Conservation (phyloP, 2,797 vertebrate genomes). For the Acrossocheilus fasciatus region DNA sequence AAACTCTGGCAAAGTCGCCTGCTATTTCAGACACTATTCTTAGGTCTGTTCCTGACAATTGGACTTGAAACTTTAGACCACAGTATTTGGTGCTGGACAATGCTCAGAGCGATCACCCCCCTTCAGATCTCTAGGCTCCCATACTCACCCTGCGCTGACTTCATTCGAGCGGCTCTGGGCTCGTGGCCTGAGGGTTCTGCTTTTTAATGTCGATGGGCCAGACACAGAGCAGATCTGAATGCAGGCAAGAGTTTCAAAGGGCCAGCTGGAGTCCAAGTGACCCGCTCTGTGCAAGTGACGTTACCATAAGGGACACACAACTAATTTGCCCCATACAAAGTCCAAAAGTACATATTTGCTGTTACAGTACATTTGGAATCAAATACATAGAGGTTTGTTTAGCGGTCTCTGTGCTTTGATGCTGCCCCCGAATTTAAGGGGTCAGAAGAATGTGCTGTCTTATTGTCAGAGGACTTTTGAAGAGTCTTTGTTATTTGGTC, state of each 20-base stretch:
- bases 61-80: constrained; percentile 47
- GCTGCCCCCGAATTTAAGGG: not conserved
- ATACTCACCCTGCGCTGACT: constrained; percentile 21
- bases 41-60: constrained; percentile 50
- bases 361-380: constrained; percentile 23
- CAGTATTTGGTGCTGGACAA: constrained; percentile 37
- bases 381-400: constrained; percentile 45
- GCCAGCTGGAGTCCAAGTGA: constrained; percentile 37
- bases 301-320: constrained; percentile 47
- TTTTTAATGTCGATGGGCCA: constrained; percentile 11
- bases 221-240: constrained; percentile 40
- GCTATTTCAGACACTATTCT: constrained; percentile 59
- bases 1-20: constrained; percentile 53
- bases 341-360: constrained; percentile 19
- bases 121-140: constrained; percentile 28
- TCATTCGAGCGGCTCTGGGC: constrained; percentile 37
- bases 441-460: not conserved
- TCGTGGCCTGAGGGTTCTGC: constrained; percentile 32
- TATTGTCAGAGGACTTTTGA: not conserved
- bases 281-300: constrained; percentile 42
- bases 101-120: constrained; percentile 33
- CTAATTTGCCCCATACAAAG: constrained; percentile 11
- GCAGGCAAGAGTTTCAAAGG: constrained; percentile 32
- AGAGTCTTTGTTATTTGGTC: not conserved
- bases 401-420: constrained; percentile 51